These are phyloP conservation scores for Petromus typicus DNA, from an alignment of 2,113 vertebrate species.

Conservation along the genomic window DNA sequence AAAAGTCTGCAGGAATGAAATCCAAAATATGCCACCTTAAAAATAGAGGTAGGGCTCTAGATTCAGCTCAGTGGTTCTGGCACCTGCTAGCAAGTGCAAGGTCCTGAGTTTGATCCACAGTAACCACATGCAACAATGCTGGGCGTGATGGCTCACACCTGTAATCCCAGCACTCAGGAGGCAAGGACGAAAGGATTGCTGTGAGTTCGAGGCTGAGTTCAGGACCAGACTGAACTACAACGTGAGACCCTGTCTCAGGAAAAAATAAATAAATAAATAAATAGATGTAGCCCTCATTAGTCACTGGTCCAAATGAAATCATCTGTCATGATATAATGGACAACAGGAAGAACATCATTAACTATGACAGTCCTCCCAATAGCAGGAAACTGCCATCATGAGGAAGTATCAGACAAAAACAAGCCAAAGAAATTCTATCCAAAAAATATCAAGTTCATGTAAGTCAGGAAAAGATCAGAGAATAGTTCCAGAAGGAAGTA, in stretches of 20 bases:
- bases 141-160: no score
- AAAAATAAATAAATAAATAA: no score
- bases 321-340: not conserved
- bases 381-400: not conserved
- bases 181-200: no score
- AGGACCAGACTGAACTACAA: no score
- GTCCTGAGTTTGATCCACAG: no score
- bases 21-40: not conserved
- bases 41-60: not conserved
- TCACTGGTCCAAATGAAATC: not conserved
- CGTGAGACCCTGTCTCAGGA: no score
- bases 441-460: not conserved
- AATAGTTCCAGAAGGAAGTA: conserved; percentile 28
- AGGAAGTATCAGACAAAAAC: conserved; percentile 5
- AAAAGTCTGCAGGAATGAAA: conserved; percentile 15
- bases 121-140: no score
- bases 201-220: no score
- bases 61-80: no score
- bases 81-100: no score
- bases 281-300: not conserved
- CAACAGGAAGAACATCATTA: conserved; percentile 2
- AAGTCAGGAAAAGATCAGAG: conserved; percentile 23
- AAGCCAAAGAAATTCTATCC: not conserved
- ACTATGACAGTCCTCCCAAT: not conserved
- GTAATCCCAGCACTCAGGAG: no score